Evolutionary conservation across 2,888 invertebrate genomes (phyloP), one percentile per base, ranked within the genome.

Genomic region (Orgyia antiqua): DNA sequence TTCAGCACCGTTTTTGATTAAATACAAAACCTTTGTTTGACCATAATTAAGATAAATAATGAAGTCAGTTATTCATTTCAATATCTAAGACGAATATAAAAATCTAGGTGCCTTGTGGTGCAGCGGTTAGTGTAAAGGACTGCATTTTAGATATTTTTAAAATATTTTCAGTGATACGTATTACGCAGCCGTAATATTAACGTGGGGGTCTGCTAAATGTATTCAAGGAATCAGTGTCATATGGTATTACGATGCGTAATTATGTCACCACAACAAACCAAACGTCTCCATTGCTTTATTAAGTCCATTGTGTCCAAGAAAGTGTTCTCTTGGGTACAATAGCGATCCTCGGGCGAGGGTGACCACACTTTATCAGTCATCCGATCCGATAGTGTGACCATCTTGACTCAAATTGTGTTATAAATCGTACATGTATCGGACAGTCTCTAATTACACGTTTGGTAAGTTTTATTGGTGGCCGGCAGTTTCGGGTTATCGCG

Each of bases 391-490:
- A 65, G 61, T 57, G 68, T 64, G 41, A 46, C 38, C 45, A 50
- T 54, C 59, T 64, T 58, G 49, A 42, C 48, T 56, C 49, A 51
- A 45, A 50, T 51, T 38, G 60, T 58, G 63, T 52, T 61, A 68
- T 76, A 75, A 73, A 75, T 75, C 67, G 66, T 54, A 51, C 51
- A 58, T 63, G 51, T 67, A 71, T 69, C 65, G 68, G 69, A 67
- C 66, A 68, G 67, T 68, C 68, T 68, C 78, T 79, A 82, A 83
- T 83, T 80, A 78, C 73, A 72, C 72, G 76, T 72, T 79, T 77
- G 74, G 56, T 58, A 53, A 70, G 74, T 76, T 79, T 80, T 77
- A 80, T 73, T 76, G 75, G 61, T 45, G 58, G 42, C 51, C 58
- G 56, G 58, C 67, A 70, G 67, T 74, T 73, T 67, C 57, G 73